Conservation (phyloP, 2,888 invertebrate species). For the Drosophila bunnanda region DNA sequence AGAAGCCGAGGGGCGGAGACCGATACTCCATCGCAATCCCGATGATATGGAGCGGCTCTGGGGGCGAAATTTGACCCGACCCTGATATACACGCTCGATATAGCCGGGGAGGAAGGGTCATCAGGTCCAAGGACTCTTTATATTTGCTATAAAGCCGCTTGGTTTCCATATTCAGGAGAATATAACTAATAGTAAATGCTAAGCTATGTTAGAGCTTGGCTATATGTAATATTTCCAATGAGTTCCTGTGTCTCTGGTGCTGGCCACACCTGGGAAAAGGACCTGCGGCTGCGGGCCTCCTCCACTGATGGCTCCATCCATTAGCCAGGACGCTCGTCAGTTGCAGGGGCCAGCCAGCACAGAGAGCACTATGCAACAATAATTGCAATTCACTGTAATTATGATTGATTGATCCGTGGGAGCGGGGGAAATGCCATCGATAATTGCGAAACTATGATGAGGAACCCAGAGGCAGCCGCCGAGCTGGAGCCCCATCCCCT, state of each 20-base stretch:
- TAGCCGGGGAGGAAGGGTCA: not conserved
- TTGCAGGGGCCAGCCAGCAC: constrained; percentile 43
- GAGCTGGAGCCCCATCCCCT: not conserved
- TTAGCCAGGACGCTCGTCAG: constrained; percentile 56
- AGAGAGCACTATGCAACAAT: constrained; percentile 76
- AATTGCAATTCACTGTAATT: constrained; percentile 80
- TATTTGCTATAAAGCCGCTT: not conserved
- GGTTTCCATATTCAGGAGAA: not conserved
- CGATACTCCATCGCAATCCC: constrained; percentile 1
- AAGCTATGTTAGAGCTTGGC: no score
- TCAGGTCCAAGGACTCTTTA: not conserved
- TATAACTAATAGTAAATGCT: no score
- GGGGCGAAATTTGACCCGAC: constrained; percentile 1
- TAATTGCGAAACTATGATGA: constrained; percentile 77
- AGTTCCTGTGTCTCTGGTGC: not conserved
- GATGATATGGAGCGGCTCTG: constrained; percentile 8
- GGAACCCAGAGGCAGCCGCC: constrained; percentile 24
- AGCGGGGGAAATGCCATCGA: not conserved
- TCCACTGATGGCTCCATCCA: constrained; percentile 16
- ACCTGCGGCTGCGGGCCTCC: constrained; percentile 6
- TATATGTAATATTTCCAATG: not conserved
- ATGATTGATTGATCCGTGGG: constrained; percentile 68
- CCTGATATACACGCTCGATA: not conserved
- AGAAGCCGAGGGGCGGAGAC: constrained; percentile 11
- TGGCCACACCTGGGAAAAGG: constrained; percentile 16